Base-by-base conservation (phyloP, 2,797 vertebrate species). In the Urophycis tenuis region DNA sequence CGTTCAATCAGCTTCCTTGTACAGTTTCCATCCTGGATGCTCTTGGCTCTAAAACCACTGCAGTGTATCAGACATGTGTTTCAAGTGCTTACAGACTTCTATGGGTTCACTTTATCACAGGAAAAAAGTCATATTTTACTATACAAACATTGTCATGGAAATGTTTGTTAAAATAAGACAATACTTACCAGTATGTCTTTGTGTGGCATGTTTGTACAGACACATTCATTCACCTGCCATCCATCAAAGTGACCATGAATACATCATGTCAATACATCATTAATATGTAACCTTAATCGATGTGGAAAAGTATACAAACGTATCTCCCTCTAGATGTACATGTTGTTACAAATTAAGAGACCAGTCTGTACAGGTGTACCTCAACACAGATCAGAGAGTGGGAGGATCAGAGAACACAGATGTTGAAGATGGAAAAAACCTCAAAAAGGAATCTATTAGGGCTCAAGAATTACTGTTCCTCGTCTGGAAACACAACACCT, bases 101-200 rank as follows among this genome's bases (percentile, higher is more conserved):
- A 41, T 49, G 0, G 22, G 34, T 53, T 77, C 15, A 69, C 41
- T 77, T 45, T 73, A 81, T 81, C 36, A 78, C 82, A 84, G 87
- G 84, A 31, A 79, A 76, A 74, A 72, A 86, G 73, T 79, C 75
- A 74, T 34, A 69, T 81, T 80, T 11, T 73, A 70, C 73, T 35
- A 81, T 79, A 78, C 81, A 41, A 78, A 84, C 60, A 81, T 81
- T 82, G 74, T 82, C 25, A 81, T 84, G 75, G 70, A 85, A 84
- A 89, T 81, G 79, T 81, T 84, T 81, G 79, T 36, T 79, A 72
- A 82, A 75, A 84, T 81, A 82, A 85, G 89, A 88, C 90, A 90
- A 88, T 91, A 89, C 90, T 80, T 81, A 86, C 75, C 87, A 84
- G 11, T 8, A 80, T 74, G 84, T 87, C 74, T 41, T 35, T 19